Base-by-base conservation (phyloP, 2,113 vertebrate species). In the Tonatia bakeri region DNA sequence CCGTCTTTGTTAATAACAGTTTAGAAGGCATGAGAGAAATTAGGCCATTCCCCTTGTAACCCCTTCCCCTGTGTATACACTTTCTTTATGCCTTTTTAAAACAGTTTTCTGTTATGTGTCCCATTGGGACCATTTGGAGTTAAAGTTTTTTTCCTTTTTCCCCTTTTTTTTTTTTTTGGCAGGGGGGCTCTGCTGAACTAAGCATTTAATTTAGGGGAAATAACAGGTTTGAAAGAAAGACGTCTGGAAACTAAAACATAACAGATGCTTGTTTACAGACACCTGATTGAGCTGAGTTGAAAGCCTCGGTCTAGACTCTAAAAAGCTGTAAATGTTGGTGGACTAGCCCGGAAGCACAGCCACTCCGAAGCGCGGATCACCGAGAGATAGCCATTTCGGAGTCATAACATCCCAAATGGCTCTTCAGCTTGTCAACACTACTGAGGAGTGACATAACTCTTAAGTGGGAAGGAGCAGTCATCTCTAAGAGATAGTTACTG, bases 181-280 rank as follows among this genome's bases (percentile, higher is more conserved):
- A 2, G 7, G 22, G 56, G 98, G 93, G 90, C 87, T 97, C 95
- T 98, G 94, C 96, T 97, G 97, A 98, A 96, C 85, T 97, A 97
- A 97, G 93, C 94, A 97, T 97, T 97, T 98, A 96, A 98, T 97
- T 98, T 96, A 97, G 91, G 91, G 91, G 96, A 98, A 98, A 97
- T 97, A 98, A 97, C 82, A 96, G 96, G 96, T 94, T 98, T 97
- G 93, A 98, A 98, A 97, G 95, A 96, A 98, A 97, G 90, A 80
- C 67, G 96, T 87, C 86, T 70, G 81, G 91, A 97, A 98, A 97
- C 87, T 98, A 97, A 97, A 97, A 97, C 73, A 47, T 94, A 98
- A 98, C 93, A 98, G 95, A 97, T 96, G 77, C 85, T 98, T 98
- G 97, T 97, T 97, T 97, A 75, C 83, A 91, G 97, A 97, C 85